Evolutionary conservation across 2,113 vertebrate species (phyloP), one percentile per base, ranked within the genome.

Genomic region (Pagrus major): DNA sequence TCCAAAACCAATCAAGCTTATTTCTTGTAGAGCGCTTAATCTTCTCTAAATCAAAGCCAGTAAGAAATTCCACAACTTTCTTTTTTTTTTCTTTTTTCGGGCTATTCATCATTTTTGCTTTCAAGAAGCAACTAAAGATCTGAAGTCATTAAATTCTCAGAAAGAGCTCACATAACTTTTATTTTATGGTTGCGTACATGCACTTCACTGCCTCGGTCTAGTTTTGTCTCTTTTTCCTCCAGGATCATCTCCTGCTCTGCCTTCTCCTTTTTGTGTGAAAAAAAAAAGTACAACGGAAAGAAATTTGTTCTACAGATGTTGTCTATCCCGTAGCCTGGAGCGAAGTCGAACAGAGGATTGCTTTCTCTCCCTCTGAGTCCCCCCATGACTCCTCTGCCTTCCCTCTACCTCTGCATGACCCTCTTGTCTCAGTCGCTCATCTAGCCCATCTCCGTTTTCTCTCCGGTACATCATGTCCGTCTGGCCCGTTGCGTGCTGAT

Each of bases 291-390:
- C 20, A 71, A 37, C 55, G 77, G 65, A 89, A 71, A 83, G 29
- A 78, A 88, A 84, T 67, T 52, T 75, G 64, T 84, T 83, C 71
- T 84, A 58, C 90, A 92, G 89, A 91, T 91, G 90, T 91, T 42
- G 79, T 87, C 80, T 71, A 12, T 80, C 67, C 52, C 16, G 81
- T 21, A 66, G 80, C 71, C 58, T 27, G 29, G 49, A 46, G 68
- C 58, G 49, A 9, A n/a, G 78, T 55, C 10, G 27, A 54, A 65
- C 10, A 15, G 21, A 52, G 77, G 54, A 67, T 76, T 23, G 15
- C 54, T 59, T 25, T 76, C 58, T 60, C 64, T 60, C 15, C 54
- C 55, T 49, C 42, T 23, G 27, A 37, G 42, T 2, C 51, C 35
- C 66, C 46, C 16, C 58, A 2, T 49, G 68, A 67, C 51, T 69